These are phyloP conservation scores for Harmothoe impar DNA, from an alignment of 2,888 invertebrate species.

Conservation along the genomic window DNA sequence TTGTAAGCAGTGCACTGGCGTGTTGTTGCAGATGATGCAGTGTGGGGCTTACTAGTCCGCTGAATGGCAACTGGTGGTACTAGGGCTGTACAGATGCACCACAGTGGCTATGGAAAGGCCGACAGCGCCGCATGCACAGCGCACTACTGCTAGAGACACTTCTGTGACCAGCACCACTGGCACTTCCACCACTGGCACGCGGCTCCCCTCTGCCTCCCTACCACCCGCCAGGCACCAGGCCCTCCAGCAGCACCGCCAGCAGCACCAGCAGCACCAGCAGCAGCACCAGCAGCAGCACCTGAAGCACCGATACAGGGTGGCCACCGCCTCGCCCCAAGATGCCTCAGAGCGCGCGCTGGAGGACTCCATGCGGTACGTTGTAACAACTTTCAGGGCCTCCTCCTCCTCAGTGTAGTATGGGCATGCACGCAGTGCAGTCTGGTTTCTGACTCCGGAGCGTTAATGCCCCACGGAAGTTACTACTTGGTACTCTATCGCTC, in stretches of 20 bases:
- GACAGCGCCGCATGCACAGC: not conserved
- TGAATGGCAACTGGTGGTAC: slow-evolving; percentile 39
- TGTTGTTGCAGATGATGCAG: slow-evolving; percentile 30
- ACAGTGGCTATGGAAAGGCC: slow-evolving; percentile 54
- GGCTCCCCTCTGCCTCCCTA: not conserved
- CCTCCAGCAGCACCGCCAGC: not conserved
- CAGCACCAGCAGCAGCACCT: not conserved
- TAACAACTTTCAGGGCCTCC: not conserved
- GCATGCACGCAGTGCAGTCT: no score
- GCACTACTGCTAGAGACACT: slow-evolving; percentile 28
- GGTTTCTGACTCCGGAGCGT: no score
- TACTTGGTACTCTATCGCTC: no score
- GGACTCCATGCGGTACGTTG: slow-evolving; percentile 43
- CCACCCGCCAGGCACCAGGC: not conserved
- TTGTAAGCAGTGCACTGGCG: slow-evolving; percentile 12
- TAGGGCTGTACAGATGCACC: not conserved
- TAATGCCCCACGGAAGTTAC: no score
- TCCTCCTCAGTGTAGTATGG: not conserved
- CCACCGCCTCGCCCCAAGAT: slow-evolving; percentile 23
- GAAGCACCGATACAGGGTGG: not conserved
- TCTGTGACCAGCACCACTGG: slow-evolving; percentile 8
- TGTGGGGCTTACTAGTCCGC: slow-evolving; percentile 7
- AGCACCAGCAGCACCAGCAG: not conserved
- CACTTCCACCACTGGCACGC: not conserved
- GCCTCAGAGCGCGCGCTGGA: slow-evolving; percentile 47